Evolutionary conservation across 2,888 invertebrate species (phyloP).

Genomic region (Drosophila kambysellisi): DNA sequence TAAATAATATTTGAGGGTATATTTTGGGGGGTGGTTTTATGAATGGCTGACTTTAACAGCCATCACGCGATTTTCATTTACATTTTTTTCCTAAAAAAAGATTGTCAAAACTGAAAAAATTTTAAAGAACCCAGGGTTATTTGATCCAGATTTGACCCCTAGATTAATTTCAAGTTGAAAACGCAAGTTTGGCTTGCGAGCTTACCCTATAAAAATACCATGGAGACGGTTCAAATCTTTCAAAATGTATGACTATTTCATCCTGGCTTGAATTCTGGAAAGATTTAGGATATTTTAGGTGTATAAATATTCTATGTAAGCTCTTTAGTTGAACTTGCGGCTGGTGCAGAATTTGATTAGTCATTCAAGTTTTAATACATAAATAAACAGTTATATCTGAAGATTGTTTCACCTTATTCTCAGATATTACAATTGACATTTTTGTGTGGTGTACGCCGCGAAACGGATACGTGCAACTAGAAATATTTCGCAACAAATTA

Average conservation of each 20-base stretch:
- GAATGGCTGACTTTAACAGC: too few species aligned
- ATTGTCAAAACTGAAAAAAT: neutral
- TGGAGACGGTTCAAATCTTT: too few species aligned
- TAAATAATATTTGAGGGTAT: neutral
- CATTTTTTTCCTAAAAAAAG: too few species aligned
- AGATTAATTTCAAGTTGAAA: too few species aligned
- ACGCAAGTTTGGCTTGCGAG: too few species aligned
- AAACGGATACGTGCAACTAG: slow-evolving; percentile 68
- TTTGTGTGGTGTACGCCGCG: slow-evolving; percentile 54
- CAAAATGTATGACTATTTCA: neutral
- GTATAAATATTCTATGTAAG: fast-evolving
- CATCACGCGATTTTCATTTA: too few species aligned
- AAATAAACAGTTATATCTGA: neutral
- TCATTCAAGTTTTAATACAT: neutral
- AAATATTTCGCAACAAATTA: slow-evolving; percentile 83
- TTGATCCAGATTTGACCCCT: too few species aligned
- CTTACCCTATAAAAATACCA: too few species aligned
- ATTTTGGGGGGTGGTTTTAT: too few species aligned
- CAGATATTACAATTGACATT: slow-evolving; percentile 17
- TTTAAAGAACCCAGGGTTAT: neutral
- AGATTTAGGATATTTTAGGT: neutral
- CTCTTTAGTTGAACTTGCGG: neutral
- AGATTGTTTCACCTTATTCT: neutral
- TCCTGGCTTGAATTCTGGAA: neutral
- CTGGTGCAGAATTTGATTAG: neutral